Evolutionary conservation across 2,113 vertebrate genomes (phyloP), one percentile per base, ranked within the genome.

Genomic region (Amblyornis subalaris): DNA sequence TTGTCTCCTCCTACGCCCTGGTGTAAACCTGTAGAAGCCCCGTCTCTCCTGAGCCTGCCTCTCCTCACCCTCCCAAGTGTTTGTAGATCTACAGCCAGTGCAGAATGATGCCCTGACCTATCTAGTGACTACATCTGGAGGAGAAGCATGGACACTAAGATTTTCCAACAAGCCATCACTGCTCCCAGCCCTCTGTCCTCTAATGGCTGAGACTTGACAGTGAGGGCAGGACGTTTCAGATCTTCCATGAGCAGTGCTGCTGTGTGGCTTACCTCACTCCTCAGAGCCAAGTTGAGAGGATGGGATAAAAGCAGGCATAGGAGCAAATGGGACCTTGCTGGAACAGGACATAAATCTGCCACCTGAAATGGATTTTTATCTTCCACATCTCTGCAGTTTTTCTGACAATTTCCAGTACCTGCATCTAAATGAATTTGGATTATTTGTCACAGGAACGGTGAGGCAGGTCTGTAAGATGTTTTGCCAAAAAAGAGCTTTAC

Each of bases 351-450:
- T 93, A 95, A 85, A 94, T 94, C 70, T 89, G 42, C 16, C 55
- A 45, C 7, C 10, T 15, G 50, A 62, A 28, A 48, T 47, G 20
- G 45, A 47, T 85, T 78, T 85, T 82, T 76, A 77, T 71, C 38
- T 85, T 36, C 20, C 9, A 36, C 67, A 42, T 62, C 40, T 82
- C 48, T 89, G 47, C 50, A 79, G 66, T 60, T 85, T 88, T 94
- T 40, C 55, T 77, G 78, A 95, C 36, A 54, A 35, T 76, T 91
- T 92, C 78, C 93, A 95, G 75, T 51, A 35, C 55, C n/a, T 58
- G 8, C 14, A 24, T 71, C 72, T 82, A 71, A 77, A 83, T 25
- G 12, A 53, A 58, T 23, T 29, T 35, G 20, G 65, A 40, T 77
- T 28, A 35, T 40, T 73, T 87, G 93, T 36, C 47, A 60, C 17